Evolutionary conservation across 2,888 invertebrate genomes (phyloP).

Genomic region (Harmothoe impar): DNA sequence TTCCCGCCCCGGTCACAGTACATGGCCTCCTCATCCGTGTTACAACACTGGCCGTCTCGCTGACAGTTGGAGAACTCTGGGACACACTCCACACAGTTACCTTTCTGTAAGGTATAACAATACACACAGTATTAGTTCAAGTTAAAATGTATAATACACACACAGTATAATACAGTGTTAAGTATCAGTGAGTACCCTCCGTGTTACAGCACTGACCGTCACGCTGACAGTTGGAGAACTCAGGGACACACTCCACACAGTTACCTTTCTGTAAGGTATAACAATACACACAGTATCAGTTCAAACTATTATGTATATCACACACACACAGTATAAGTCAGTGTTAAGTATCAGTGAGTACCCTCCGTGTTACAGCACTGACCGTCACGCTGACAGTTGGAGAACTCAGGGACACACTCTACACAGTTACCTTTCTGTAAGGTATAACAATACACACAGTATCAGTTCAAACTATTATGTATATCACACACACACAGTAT

Average conservation of each 20-base stretch:
- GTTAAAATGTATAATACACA: neutral
- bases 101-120: slow-evolving; percentile 7
- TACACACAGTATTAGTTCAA: too few species aligned
- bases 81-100: slow-evolving; percentile 5
- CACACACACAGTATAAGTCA: neutral
- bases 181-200: neutral
- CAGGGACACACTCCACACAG: slow-evolving; percentile 12
- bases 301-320: too few species aligned
- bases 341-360: neutral
- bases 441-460: neutral
- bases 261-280: slow-evolving; percentile 9
- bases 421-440: slow-evolving; percentile 40
- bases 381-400: neutral
- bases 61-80: slow-evolving; percentile 16
- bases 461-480: too few species aligned
- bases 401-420: neutral
- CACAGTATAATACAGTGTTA: neutral
- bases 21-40: neutral
- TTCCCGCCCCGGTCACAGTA: slow-evolving; percentile 44
- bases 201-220: neutral
- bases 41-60: slow-evolving; percentile 6
- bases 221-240: slow-evolving; percentile 26
- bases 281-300: neutral
- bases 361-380: neutral
- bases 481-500: neutral